These are phyloP conservation scores for Varanus komodoensis DNA, from an alignment of 2,113 vertebrate genomes.

Conservation along the genomic window DNA sequence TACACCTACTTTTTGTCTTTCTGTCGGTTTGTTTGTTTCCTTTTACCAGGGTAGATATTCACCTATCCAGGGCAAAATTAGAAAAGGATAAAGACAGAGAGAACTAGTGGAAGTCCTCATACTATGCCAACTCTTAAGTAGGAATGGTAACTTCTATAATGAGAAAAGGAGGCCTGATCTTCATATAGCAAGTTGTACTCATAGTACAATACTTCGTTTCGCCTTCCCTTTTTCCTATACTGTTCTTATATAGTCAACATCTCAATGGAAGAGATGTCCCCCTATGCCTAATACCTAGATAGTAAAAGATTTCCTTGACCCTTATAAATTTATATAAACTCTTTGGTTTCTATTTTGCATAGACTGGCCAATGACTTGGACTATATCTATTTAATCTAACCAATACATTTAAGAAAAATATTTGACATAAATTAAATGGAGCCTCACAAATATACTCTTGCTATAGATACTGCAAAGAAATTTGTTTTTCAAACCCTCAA, in stretches of 20 bases:
- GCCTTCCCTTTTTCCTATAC: background rate
- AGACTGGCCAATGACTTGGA: background rate
- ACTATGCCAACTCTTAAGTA: background rate
- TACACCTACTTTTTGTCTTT: background rate
- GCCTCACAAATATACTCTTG: background rate
- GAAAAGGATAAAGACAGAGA: background rate
- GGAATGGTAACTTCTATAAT: background rate
- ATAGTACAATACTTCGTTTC: background rate
- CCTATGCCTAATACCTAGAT: background rate
- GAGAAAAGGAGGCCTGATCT: background rate
- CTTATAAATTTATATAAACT: constrained; percentile 24
- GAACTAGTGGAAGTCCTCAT: background rate
- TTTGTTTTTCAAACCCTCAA: background rate
- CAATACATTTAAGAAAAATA: constrained; percentile 22
- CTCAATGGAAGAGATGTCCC: background rate
- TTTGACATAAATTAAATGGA: background rate
- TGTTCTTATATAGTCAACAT: background rate
- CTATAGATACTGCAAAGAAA: background rate
- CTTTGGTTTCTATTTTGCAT: background rate
- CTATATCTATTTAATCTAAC: constrained; percentile 22
- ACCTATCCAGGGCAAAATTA: background rate
- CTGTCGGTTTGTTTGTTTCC: no score
- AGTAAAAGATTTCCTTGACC: background rate
- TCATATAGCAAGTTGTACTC: no score
- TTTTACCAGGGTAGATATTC: background rate